Conservation (phyloP, 1,140 invertebrate genomes). For the Cecropterus lyciades region DNA sequence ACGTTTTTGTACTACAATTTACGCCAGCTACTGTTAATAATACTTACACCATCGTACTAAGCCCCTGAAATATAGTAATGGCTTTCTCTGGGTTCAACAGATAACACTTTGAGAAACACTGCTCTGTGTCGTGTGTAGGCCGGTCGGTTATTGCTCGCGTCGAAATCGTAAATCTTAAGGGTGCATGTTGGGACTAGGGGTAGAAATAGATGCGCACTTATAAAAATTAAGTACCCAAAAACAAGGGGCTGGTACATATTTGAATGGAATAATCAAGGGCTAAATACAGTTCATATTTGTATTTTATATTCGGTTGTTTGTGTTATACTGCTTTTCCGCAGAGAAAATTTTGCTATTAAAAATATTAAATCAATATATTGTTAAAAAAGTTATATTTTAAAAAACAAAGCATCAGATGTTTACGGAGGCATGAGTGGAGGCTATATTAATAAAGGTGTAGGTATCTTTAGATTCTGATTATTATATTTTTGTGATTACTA, state of each 20-base stretch:
- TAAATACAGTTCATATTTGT: conserved; percentile 21
- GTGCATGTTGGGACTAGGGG: conserved; percentile 57
- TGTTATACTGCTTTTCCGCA: no score
- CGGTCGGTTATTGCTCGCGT: conserved; percentile 62
- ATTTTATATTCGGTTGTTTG: no score
- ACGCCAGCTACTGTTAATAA: conserved; percentile 2
- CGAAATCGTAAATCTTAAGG: conserved; percentile 70
- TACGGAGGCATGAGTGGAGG: no score
- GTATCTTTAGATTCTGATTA: no score
- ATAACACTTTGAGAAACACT: conserved; percentile 37
- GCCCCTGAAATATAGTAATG: conserved; percentile 19
- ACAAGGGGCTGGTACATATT: conserved; percentile 39
- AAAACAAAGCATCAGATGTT: no score
- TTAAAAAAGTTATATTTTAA: no score
- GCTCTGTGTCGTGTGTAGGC: conserved; percentile 50
- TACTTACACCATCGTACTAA: not conserved
- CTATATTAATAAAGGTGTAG: no score
- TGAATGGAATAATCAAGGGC: conserved; percentile 28
- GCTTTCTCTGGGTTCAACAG: conserved; percentile 8
- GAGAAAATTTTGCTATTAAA: no score
- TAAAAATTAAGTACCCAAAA: conserved; percentile 67
- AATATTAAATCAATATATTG: no score
- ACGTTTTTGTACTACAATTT: no score
- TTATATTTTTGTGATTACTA: no score
- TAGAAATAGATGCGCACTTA: conserved; percentile 72